These are phyloP conservation scores for Sebastes flavidus DNA, from an alignment of 2,797 vertebrate species.

Conservation along the genomic window DNA sequence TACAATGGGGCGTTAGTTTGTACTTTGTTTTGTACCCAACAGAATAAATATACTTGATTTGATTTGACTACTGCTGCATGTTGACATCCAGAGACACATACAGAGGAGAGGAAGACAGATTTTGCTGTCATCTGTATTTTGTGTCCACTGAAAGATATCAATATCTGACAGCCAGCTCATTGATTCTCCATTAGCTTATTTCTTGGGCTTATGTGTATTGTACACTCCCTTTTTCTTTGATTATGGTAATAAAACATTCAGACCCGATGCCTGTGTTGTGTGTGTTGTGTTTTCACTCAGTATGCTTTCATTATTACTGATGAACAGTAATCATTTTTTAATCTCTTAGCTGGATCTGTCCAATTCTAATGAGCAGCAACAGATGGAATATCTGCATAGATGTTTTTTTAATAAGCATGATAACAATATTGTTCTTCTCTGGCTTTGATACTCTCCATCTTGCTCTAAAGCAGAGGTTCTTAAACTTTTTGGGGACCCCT, in stretches of 20 bases:
- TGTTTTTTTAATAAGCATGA: slow-evolving; percentile 62
- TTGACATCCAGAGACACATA: slow-evolving; percentile 35
- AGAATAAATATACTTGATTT: slow-evolving; percentile 51
- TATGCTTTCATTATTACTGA: slow-evolving; percentile 61
- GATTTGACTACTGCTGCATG: slow-evolving; percentile 36
- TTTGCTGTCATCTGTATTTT: slow-evolving; percentile 59
- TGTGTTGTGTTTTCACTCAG: slow-evolving; percentile 42
- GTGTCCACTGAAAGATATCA: slow-evolving; percentile 58
- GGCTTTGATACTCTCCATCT: slow-evolving; percentile 35
- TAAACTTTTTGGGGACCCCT: too few species aligned
- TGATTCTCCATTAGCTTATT: slow-evolving; percentile 68
- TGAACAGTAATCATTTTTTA: slow-evolving; percentile 69
- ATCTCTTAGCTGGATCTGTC: slow-evolving; percentile 53
- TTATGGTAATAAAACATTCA: slow-evolving; percentile 68
- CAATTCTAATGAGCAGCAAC: slow-evolving; percentile 64
- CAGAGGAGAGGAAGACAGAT: slow-evolving; percentile 52
- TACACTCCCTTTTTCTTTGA: slow-evolving; percentile 45
- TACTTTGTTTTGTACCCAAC: slow-evolving; percentile 10
- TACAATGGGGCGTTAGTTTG: slow-evolving; percentile 60
- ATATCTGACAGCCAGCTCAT: slow-evolving; percentile 70
- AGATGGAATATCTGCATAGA: slow-evolving; percentile 69
- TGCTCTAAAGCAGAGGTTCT: background rate
- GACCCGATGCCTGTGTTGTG: slow-evolving; percentile 40
- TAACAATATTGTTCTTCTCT: slow-evolving; percentile 53
- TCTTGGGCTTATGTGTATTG: slow-evolving; percentile 44